Evolutionary conservation across 30 jellyfish, hydroid and myxozoan genomes (phyloP).

Genomic region (Aurelia aurita complex sp. Pacific): DNA sequence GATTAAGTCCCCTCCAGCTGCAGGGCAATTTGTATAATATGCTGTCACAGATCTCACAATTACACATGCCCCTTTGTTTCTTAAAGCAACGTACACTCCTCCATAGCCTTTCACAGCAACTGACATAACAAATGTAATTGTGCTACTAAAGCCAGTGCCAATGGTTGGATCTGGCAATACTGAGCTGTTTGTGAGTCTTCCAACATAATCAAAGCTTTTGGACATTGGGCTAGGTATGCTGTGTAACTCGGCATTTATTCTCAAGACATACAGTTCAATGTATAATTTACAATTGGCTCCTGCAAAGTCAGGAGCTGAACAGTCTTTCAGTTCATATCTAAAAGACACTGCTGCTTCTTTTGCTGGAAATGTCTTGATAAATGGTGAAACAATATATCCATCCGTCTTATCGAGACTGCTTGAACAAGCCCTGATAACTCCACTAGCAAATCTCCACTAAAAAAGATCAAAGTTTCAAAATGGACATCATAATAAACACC

Average conservation of each 20-base stretch:
- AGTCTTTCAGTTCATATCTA: neutral
- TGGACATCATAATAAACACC: no score
- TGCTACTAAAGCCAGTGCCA: neutral
- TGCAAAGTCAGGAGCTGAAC: neutral
- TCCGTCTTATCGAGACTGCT: neutral
- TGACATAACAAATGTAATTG: neutral
- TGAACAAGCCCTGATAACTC: no score
- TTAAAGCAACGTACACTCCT: constrained; percentile 45
- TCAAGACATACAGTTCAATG: neutral
- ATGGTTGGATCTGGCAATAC: neutral
- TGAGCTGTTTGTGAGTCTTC: neutral
- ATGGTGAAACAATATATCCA: constrained; percentile 8
- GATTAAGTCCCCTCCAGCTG: constrained; percentile 37
- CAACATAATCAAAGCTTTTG: neutral
- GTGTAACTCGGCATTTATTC: neutral
- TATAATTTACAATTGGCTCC: neutral
- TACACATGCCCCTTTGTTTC: constrained; percentile 59
- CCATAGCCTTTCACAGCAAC: constrained; percentile 10
- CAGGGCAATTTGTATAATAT: constrained; percentile 52
- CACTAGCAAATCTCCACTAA: no score
- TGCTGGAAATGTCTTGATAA: constrained; percentile 9
- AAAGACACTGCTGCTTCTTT: constrained; percentile 1
- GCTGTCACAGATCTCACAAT: neutral
- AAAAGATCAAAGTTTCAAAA: no score
- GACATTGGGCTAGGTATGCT: neutral